Evolutionary conservation across 1,140 invertebrate genomes (phyloP), one percentile per base, ranked within the genome.

Genomic region (Teleogryllus occipitalis): DNA sequence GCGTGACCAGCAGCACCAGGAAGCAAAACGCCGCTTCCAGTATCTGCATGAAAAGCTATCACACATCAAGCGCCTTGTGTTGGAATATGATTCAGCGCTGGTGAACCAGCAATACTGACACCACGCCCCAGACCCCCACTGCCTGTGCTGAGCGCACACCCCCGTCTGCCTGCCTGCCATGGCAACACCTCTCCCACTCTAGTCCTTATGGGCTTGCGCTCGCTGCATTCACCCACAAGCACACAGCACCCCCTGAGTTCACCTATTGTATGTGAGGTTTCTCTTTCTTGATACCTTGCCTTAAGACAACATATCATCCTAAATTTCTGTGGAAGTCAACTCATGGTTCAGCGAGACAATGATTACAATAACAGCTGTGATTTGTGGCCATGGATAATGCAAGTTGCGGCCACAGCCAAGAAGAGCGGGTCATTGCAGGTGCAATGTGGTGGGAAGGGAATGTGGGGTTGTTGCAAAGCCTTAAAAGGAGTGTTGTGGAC

Each of bases 11-110:
- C 87, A 89, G 76, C 94, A 94, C 84, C 89, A 92, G 82, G 88
- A 91, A 80, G 90, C 92, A 81, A 93, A 93, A 85, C 87, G 88
- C 82, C 90, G 94, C 80, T 95, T 96, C 85, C 89, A 94, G 81
- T 96, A 95, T 86, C 89, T 98, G 82, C 95, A 97, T 85, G 91
- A 92, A 77, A 98, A 97, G 85, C 88, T 98, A 85, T 93, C 93
- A 80, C 93, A 97, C 85, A 96, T 97, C 84, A 97, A 97, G 87
- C 89, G 90, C 82, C 89, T 96, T 83, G 94, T 97, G 21, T 84
- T 89, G 79, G 93, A 96, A 39, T 97, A 94, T 87, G 95, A 97
- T 81, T 78, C 78, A 47, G 78, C 48, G 18, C 21, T 47, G 15
- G 78, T 54, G 18, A 21, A 21, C 78, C 18, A 48, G 76, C 48